These are phyloP conservation scores for Plagodis dolabraria DNA, from an alignment of 2,888 invertebrate species.

Conservation along the genomic window DNA sequence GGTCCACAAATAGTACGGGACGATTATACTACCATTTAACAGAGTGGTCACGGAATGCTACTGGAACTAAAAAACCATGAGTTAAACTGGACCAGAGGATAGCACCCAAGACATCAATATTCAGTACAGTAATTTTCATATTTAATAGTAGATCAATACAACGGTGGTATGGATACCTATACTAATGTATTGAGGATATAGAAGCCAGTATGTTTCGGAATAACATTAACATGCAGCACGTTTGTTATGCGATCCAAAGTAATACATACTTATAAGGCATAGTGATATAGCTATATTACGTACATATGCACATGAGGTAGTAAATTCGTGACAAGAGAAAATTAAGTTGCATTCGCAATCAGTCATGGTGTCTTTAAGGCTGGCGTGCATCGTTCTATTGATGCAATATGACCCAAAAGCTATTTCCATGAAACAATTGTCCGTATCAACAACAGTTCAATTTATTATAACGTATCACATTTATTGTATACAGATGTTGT, in stretches of 20 bases:
- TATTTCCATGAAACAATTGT: conserved; percentile 66
- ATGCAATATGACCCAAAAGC: conserved; percentile 77
- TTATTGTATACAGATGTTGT: background rate
- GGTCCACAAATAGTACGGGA: too few relatives aligned
- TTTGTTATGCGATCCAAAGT: conserved; percentile 5
- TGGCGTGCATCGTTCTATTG: conserved; percentile 75
- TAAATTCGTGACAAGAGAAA: conserved; percentile 59
- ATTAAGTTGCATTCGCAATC: conserved; percentile 69
- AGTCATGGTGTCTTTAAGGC: conserved; percentile 68
- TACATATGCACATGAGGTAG: conserved; percentile 44
- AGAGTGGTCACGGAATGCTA: too few relatives aligned
- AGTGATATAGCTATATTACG: conserved; percentile 34
- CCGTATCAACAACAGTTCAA: conserved; percentile 26
- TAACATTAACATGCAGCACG: background rate
- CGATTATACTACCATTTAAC: too few relatives aligned
- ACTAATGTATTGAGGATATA: conserved; percentile 1
- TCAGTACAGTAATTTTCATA: too few relatives aligned
- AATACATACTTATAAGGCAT: conserved; percentile 4
- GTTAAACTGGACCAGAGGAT: background rate
- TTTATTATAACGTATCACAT: conserved; percentile 6
- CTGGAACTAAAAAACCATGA: conserved; percentile 8
- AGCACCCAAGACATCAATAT: too few relatives aligned
- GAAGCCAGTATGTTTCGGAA: conserved; percentile 3
- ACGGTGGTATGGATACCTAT: too few relatives aligned
- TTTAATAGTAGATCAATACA: too few relatives aligned